Evolutionary conservation across 2,797 vertebrate species (phyloP).

Genomic region (Enteromius trimaculatus): DNA sequence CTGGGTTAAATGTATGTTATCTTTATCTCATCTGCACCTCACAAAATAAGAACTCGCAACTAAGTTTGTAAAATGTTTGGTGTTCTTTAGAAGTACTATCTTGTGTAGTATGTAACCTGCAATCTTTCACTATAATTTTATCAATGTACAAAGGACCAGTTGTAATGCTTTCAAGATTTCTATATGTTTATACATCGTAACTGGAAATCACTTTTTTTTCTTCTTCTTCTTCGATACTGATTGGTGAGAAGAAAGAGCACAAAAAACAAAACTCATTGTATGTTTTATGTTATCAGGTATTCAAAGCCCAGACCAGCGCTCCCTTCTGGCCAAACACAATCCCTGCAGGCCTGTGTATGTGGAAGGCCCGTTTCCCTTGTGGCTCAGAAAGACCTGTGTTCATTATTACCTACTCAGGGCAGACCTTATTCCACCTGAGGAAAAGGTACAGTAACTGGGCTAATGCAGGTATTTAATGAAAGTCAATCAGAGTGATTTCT

Average conservation of each 20-base stretch:
- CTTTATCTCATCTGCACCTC: no score
- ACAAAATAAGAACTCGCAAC: not conserved
- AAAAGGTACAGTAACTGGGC: conserved; percentile 70
- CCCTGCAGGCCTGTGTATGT: conserved; percentile 81
- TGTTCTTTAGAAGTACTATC: not conserved
- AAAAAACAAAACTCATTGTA: not conserved
- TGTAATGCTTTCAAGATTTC: not conserved
- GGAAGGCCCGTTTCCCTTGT: conserved; percentile 89
- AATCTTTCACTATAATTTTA: not conserved
- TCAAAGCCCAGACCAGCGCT: conserved; percentile 85
- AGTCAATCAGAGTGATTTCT: not conserved
- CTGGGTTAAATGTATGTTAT: not conserved
- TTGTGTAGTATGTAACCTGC: not conserved
- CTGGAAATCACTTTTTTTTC: not conserved
- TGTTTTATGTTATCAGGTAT: conserved; percentile 73
- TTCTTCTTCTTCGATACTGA: not conserved
- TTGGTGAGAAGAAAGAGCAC: not conserved
- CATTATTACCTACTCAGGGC: conserved; percentile 87
- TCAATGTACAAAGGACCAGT: not conserved
- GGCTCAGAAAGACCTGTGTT: conserved; percentile 84
- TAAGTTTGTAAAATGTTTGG: not conserved
- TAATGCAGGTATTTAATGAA: not conserved
- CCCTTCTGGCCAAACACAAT: conserved; percentile 79
- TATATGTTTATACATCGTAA: not conserved
- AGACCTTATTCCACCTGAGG: conserved; percentile 75